Evolutionary conservation across 2,113 vertebrate species (phyloP).

Genomic region (Anseranas semipalmata): DNA sequence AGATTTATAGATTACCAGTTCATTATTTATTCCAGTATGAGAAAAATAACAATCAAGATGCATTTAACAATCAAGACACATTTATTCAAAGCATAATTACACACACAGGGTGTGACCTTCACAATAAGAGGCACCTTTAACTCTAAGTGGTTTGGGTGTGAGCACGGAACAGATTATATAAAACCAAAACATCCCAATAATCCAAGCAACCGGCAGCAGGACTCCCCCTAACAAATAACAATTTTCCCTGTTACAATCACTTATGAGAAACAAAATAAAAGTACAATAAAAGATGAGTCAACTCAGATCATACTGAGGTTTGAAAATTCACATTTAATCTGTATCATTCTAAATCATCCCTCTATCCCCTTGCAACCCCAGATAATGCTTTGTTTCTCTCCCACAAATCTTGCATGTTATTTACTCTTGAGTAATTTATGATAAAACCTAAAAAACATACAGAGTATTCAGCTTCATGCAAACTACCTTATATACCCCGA

Average conservation of each 20-base stretch:
- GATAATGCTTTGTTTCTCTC: background rate
- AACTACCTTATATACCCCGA: background rate
- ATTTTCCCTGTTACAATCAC: background rate
- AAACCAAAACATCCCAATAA: background rate
- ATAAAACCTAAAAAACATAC: background rate
- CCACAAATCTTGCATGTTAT: background rate
- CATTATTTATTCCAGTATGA: slow-evolving; percentile 33
- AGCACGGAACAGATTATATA: background rate
- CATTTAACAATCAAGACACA: slow-evolving; percentile 50
- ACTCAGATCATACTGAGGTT: background rate
- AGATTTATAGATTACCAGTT: slow-evolving; percentile 39
- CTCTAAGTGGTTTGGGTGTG: background rate
- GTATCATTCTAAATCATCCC: background rate
- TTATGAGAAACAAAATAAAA: background rate
- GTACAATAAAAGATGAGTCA: too few relatives aligned
- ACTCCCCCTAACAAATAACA: background rate
- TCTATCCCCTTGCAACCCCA: background rate
- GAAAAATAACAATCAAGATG: slow-evolving; percentile 53
- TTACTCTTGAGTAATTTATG: background rate
- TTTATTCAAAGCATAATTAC: slow-evolving; percentile 48
- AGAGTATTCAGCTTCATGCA: background rate
- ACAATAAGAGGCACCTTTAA: slow-evolving; percentile 30
- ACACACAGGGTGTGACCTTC: slow-evolving; percentile 36
- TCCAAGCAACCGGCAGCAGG: background rate
- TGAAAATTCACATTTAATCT: background rate